phyloP scores from a whole-genome alignment of 2,888 invertebrate genomes.

The Drosophila sordidula region DNA sequence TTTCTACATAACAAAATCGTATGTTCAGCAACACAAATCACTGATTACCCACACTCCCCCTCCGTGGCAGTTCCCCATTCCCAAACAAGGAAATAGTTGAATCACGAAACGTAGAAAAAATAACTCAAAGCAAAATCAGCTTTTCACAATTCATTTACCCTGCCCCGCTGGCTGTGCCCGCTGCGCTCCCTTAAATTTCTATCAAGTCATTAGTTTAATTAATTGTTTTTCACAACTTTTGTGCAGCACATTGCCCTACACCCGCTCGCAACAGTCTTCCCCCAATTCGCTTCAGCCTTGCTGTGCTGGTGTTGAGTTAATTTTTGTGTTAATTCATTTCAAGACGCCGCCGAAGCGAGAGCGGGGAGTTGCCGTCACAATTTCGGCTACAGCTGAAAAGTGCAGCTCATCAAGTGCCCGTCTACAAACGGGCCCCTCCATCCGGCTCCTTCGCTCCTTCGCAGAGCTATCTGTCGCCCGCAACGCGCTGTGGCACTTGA shows the following conservation, averaged over 20 bases:
- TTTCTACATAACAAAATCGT: no score
- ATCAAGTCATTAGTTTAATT: slow-evolving; percentile 75
- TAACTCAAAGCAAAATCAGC: slow-evolving; percentile 9
- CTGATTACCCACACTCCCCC: no score
- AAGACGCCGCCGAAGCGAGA: slow-evolving; percentile 35
- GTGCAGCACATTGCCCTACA: slow-evolving; percentile 1
- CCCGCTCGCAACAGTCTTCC: not conserved
- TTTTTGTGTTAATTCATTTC: slow-evolving; percentile 56
- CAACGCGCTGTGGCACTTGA: slow-evolving; percentile 40
- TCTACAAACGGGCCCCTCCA: not conserved
- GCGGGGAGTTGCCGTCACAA: slow-evolving; percentile 45
- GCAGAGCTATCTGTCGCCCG: slow-evolving; percentile 23
- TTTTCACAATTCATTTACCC: slow-evolving; percentile 43
- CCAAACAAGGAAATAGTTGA: not conserved
- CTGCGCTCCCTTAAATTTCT: slow-evolving; percentile 38
- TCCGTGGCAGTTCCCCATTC: not conserved
- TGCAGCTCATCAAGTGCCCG: slow-evolving; percentile 55
- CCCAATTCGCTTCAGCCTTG: not conserved
- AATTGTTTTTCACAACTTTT: slow-evolving; percentile 61
- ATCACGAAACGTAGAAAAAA: not conserved
- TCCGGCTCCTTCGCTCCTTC: not conserved
- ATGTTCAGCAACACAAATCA: no score
- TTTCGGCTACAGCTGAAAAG: slow-evolving; percentile 51
- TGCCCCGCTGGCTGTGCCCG: not conserved
- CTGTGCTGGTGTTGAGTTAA: slow-evolving; percentile 52